A percentile compares a stretch with the other conserved stretches of the same genome.
Conservation (phyloP, 2,113 vertebrate genomes). For the Pachyramphus minor region DNA sequence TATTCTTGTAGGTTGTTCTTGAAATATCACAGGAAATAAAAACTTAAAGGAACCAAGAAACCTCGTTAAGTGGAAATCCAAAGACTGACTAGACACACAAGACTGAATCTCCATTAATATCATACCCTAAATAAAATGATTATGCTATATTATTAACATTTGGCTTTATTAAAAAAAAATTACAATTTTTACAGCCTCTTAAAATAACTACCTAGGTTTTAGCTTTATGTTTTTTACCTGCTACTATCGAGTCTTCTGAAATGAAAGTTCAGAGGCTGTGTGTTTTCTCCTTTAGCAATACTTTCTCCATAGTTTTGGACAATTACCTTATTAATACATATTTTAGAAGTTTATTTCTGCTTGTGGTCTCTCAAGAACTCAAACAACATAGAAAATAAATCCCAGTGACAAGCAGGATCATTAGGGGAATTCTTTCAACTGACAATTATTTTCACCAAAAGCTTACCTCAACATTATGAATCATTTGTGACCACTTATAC, state of each 20-base stretch:
- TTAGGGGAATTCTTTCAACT: slow-evolving; percentile 39
- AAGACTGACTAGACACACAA: neutral
- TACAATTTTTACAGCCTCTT: neutral
- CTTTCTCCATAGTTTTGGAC: slow-evolving; percentile 1
- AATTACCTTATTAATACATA: neutral
- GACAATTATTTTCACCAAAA: slow-evolving; percentile 64
- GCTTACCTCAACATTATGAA: slow-evolving; percentile 65
- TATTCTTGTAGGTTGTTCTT: neutral
- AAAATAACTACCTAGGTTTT: neutral
- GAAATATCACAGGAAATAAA: neutral
- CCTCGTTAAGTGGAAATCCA: neutral
- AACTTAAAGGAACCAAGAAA: neutral
- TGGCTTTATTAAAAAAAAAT: neutral
- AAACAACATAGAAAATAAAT: slow-evolving; percentile 35
- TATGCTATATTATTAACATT: neutral
- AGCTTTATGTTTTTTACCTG: neutral
- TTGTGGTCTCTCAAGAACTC: slow-evolving; percentile 12
- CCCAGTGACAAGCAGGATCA: slow-evolving; percentile 42
- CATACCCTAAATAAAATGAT: neutral
- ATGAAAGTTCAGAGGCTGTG: slow-evolving; percentile 14
- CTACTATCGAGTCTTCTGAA: slow-evolving; percentile 13
- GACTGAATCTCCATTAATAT: neutral
- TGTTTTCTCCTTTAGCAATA: slow-evolving; percentile 20
- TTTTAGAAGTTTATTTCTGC: neutral
- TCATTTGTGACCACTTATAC: slow-evolving; percentile 73